Percentiles rank a stretch among this genome's conserved stretches.
Conservation (phyloP, 2,888 invertebrate genomes). For the Lasioglossum malachurum region DNA sequence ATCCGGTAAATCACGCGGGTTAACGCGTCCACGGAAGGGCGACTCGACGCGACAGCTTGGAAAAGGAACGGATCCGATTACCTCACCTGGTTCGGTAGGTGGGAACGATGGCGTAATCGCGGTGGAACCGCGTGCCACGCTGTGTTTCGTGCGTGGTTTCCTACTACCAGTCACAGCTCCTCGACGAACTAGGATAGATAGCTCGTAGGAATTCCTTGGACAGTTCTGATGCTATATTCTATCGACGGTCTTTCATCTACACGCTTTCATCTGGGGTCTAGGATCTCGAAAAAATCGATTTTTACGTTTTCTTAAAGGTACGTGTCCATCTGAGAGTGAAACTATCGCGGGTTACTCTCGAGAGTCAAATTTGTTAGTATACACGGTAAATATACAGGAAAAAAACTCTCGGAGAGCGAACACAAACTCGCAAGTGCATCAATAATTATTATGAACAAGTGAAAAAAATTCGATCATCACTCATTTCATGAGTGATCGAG, state of each 20-base stretch:
- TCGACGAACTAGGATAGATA: neutral
- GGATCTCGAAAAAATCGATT: too few species aligned
- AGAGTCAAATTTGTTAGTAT: too few species aligned
- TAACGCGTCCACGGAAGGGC: constrained; percentile 55
- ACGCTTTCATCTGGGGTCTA: neutral
- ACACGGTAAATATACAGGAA: too few species aligned
- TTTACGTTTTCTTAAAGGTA: too few species aligned
- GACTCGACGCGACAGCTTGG: constrained; percentile 71
- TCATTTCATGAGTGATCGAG: too few species aligned
- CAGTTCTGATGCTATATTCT: neutral
- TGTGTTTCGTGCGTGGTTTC: constrained; percentile 14
- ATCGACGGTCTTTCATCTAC: neutral
- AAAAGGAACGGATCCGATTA: constrained; percentile 74
- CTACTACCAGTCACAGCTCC: neutral
- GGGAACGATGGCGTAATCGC: constrained; percentile 66
- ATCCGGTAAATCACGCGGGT: constrained; percentile 64
- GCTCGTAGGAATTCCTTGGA: neutral
- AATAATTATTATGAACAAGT: too few species aligned
- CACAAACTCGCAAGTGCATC: too few species aligned
- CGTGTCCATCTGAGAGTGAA: too few species aligned
- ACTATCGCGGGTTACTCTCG: too few species aligned
- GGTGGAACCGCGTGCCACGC: constrained; percentile 24
- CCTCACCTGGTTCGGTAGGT: constrained; percentile 47
- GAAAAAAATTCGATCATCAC: too few species aligned
- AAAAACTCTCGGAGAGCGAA: too few species aligned